Evolutionary conservation across 1,140 invertebrate genomes (phyloP).

Genomic region (Ylistrum balloti): DNA sequence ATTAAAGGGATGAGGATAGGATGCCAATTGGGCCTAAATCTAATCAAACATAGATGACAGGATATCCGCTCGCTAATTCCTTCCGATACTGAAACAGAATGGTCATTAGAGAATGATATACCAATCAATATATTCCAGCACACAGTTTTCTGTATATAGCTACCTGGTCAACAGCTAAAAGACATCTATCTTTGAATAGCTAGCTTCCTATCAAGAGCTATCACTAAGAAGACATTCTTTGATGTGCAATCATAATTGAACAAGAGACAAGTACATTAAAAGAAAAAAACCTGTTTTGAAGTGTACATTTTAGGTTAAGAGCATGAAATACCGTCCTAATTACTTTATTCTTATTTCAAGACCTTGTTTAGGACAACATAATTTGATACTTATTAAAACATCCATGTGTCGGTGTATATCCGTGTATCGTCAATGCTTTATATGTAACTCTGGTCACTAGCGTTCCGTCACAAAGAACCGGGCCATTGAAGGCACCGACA

Average conservation of each 20-base stretch:
- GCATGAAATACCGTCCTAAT: background rate
- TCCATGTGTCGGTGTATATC: background rate
- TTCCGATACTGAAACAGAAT: constrained; percentile 18
- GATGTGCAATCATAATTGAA: constrained; percentile 18
- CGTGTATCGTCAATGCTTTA: too few relatives aligned
- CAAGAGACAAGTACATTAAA: background rate
- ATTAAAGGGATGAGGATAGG: constrained; percentile 25
- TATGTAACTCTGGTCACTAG: background rate
- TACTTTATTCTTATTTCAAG: background rate
- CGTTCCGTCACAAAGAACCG: background rate
- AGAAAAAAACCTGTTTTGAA: background rate
- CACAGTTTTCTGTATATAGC: background rate
- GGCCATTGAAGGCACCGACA: background rate
- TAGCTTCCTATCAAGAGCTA: background rate
- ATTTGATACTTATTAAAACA: background rate
- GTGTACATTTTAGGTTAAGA: background rate
- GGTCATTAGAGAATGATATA: background rate
- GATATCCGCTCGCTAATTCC: constrained; percentile 31
- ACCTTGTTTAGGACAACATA: background rate
- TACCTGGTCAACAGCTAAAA: background rate
- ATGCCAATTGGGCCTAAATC: background rate
- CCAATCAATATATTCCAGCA: background rate
- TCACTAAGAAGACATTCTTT: background rate
- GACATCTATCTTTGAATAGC: background rate
- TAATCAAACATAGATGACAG: constrained; percentile 39